Evolutionary conservation across 2,113 vertebrate species (phyloP), one percentile per base, ranked within the genome.

Genomic region (Ptilonorhynchus violaceus): DNA sequence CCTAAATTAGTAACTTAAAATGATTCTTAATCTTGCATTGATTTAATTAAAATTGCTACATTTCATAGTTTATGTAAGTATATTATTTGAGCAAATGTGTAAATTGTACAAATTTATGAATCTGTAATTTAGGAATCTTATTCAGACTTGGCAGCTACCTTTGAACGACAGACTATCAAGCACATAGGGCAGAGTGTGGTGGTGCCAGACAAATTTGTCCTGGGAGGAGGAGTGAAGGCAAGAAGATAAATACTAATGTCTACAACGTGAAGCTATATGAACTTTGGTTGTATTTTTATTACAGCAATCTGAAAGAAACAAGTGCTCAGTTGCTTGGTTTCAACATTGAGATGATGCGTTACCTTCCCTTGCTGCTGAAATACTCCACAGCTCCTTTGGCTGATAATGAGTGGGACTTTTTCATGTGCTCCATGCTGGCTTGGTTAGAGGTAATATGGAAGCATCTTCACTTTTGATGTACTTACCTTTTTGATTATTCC

Each of bases 371-470:
- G 91, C 88, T 99, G 96, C 97, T 99, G 95, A 97, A 97, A 69
- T 88, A 96, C 39, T 97, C 96, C 77, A 96, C 97, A 30, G 85
- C 95, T 52, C 94, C 98, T 68, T 96, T 99, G 62, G 90, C 96
- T 5, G 98, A 98, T 80, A 96, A 67, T 4, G 99, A 99, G 64
- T 99, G 99, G 99, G 99, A 99, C 96, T 99, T 99, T 53, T 83
- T 99, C 89, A 98, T 99, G 97, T 99, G 99, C 92, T 99, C 99
- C 44, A 99, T 99, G 99, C 94, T 99, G 91, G 98, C 99, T 39
- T 99, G 99, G 99, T 89, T 99, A 93, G 99, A 99, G 98, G 99
- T 99, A 97, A 98, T 37, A 19, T 14, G 37, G 44, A 53, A 72
- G 30, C 50, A 55, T 78, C 33, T 73, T 49, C 25, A 47, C 44